phyloP scores from a whole-genome alignment of 2,797 vertebrate species.

The Eremophila alpestris region DNA sequence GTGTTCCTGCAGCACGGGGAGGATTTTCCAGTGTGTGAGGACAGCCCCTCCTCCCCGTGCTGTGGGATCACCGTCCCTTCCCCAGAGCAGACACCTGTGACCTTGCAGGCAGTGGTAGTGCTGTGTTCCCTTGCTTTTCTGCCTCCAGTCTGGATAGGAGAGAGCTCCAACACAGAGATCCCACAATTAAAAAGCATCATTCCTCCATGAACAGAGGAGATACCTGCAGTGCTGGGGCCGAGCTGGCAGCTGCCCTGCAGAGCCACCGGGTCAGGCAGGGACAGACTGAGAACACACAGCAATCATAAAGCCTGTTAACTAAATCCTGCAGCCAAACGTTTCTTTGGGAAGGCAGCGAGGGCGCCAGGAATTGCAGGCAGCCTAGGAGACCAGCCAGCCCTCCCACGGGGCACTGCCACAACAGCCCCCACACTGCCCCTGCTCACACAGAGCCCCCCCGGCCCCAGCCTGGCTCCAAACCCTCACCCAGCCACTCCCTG shows the following conservation, averaged over 20 bases:
- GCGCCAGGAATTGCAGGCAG: background rate
- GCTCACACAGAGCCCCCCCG: background rate
- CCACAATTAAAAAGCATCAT: background rate
- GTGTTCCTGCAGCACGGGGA: background rate
- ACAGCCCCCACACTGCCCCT: background rate
- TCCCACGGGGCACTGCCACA: background rate
- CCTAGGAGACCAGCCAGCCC: background rate
- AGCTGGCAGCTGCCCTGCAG: background rate
- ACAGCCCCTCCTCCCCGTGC: background rate
- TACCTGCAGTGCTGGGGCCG: background rate
- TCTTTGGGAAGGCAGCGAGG: background rate
- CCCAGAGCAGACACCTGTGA: background rate
- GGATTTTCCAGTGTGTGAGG: background rate
- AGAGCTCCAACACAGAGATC: background rate
- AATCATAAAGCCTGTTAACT: background rate
- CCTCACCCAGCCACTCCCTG: background rate
- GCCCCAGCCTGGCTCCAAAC: background rate
- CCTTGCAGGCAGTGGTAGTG: background rate
- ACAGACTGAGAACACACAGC: background rate
- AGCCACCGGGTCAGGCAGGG: background rate
- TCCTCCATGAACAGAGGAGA: background rate
- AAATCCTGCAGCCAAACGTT: background rate
- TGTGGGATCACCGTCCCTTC: background rate
- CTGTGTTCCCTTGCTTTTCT: background rate
- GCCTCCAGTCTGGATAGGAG: background rate